These are phyloP conservation scores for Cistogaster globosa DNA, from an alignment of 2,888 invertebrate species.

Conservation along the genomic window DNA sequence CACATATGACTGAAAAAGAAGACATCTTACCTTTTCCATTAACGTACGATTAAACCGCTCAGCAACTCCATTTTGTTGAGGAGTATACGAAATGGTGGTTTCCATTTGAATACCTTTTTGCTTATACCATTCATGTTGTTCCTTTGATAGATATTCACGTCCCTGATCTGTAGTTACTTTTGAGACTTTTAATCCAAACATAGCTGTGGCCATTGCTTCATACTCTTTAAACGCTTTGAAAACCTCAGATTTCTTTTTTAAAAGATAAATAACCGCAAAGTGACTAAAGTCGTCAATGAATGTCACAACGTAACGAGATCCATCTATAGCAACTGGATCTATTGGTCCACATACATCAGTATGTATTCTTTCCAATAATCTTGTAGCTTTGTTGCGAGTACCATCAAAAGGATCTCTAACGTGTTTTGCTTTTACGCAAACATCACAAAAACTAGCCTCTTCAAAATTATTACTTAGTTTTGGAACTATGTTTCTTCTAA, in stretches of 20 bases:
- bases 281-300: too few relatives aligned
- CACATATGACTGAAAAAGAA: slow-evolving; percentile 42
- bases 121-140: slow-evolving; percentile 57
- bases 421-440: slow-evolving; percentile 35
- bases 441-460: slow-evolving; percentile 14
- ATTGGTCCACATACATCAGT: slow-evolving; percentile 64
- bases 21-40: slow-evolving; percentile 11
- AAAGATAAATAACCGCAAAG: too few relatives aligned
- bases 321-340: slow-evolving; percentile 38
- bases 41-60: slow-evolving; percentile 27
- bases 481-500: not conserved
- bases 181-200: slow-evolving; percentile 52
- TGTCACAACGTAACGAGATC: not conserved
- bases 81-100: slow-evolving; percentile 53
- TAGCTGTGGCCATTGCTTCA: slow-evolving; percentile 38
- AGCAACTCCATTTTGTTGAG: slow-evolving; percentile 57
- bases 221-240: slow-evolving; percentile 31
- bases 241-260: slow-evolving; percentile 43
- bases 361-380: slow-evolving; percentile 53
- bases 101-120: slow-evolving; percentile 73
- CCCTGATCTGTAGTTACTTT: slow-evolving; percentile 62
- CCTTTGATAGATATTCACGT: slow-evolving; percentile 74
- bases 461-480: not conserved
- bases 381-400: slow-evolving; percentile 32
- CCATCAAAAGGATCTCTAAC: slow-evolving; percentile 38